A percentile compares a stretch with the other conserved stretches of the same genome.
Evolutionary conservation across 2,888 invertebrate species (phyloP).

Genomic region (Caenorhabditis sp.): DNA sequence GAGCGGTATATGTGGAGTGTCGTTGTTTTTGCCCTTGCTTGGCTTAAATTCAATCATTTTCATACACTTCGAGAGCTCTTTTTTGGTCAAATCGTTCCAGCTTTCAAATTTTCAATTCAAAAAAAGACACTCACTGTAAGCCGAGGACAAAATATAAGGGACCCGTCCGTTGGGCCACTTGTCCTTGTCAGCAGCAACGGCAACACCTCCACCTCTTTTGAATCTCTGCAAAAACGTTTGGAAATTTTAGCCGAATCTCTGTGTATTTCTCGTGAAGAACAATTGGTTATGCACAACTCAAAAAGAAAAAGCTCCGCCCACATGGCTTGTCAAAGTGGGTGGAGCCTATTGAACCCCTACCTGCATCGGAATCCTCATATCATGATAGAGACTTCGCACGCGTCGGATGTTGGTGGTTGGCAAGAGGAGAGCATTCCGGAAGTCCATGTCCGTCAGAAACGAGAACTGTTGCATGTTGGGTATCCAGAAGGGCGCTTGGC

Average conservation of each 20-base stretch:
- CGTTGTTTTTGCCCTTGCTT: no score
- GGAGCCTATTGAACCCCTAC: conserved; percentile 20
- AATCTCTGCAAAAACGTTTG: conserved; percentile 65
- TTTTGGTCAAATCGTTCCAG: no score
- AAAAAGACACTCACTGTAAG: conserved; percentile 77
- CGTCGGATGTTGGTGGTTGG: conserved; percentile 42
- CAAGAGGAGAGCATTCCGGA: conserved; percentile 71
- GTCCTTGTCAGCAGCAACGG: conserved; percentile 78
- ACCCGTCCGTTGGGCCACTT: conserved; percentile 82
- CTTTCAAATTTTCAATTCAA: no score
- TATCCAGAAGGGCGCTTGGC: conserved; percentile 61
- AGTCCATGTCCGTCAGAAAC: conserved; percentile 75
- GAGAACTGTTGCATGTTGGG: conserved; percentile 62
- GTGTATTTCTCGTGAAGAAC: no score
- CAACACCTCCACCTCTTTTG: conserved; percentile 79
- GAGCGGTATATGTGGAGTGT: no score
- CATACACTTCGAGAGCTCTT: no score
- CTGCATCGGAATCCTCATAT: conserved; percentile 65
- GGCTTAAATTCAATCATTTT: no score
- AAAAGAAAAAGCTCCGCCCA: no score
- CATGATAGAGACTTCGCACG: conserved; percentile 65
- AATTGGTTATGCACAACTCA: no score
- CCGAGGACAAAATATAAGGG: conserved; percentile 81
- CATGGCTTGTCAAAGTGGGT: no score
- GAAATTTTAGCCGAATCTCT: no score